Evolutionary conservation across 2,113 vertebrate genomes (phyloP), one percentile per base, ranked within the genome.

Genomic region (Lethenteron reissneri): DNA sequence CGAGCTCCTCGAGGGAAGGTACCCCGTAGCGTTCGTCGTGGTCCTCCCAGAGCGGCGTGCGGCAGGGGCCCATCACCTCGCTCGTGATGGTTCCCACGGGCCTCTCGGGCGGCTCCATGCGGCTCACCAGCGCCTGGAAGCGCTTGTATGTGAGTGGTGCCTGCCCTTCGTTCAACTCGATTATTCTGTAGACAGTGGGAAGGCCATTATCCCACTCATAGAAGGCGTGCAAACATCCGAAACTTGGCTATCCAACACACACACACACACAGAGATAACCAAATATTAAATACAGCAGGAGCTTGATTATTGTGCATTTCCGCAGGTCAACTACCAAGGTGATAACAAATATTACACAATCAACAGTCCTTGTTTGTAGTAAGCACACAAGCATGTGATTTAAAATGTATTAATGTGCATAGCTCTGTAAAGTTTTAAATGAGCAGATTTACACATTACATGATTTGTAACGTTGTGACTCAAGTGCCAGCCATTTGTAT

Each of bases 81-180:
- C 79, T 82, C 56, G 76, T 90, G 78, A 96, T 71, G 0, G 81
- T 77, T 70, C 81, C 81, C 76, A 88, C 81, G 0, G 90, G 90
- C 78, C 86, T 86, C 80, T 81, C 83, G n/a, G 89, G 90, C 71
- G 94, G 82, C 76, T 95, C 91, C 81, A 96, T 86, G 14, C 86
- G 82, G 78, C 86, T 89, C 75, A 97, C 87, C 74, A 97, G 88
- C 78, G 89, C 82, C 78, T 96, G 89, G 77, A 97, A 97, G 25
- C 89, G 86, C 80, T 97, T 97, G 79, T 95, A 96, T 71, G 91
- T 96, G 71, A 96, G 85, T 3, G 92, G 92, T 12, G 91, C 86
- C 74, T 84, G 88, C 81, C 87, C 87, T 77, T 86, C 90, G 70
- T 96, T 96, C 79, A 88, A 83, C 76, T 95, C 88, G 21, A 97